Evolutionary conservation across 1,140 invertebrate species (phyloP).

Genomic region (Scaptodrosophila lebanonensis): DNA sequence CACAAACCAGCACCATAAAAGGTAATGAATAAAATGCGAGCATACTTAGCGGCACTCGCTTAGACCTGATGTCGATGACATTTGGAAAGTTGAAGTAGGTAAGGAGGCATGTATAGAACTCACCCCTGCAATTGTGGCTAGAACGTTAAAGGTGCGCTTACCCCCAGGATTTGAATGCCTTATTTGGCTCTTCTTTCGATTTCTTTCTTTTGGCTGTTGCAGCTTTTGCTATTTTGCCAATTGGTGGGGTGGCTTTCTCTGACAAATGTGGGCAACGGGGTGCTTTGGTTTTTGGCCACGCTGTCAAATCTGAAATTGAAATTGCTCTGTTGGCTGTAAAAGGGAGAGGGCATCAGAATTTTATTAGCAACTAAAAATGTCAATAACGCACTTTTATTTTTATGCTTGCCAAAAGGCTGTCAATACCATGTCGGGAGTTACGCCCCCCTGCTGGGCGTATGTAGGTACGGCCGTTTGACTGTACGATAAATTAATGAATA

Average conservation of each 20-base stretch:
- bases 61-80: slow-evolving; percentile 10
- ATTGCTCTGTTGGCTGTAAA: slow-evolving; percentile 60
- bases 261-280: not conserved
- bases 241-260: slow-evolving; percentile 25
- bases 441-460: no score
- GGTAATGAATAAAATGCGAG: slow-evolving; percentile 54
- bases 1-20: no score
- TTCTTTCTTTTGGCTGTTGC: not conserved
- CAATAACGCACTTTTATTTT: slow-evolving; percentile 33
- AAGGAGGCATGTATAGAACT: not conserved
- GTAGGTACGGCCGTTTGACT: no score
- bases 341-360: no score
- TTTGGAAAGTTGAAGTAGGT: slow-evolving; percentile 30
- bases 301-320: slow-evolving; percentile 61
- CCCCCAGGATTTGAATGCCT: slow-evolving; percentile 42
- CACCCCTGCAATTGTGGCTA: no score
- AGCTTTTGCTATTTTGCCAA: slow-evolving; percentile 19
- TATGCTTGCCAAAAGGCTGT: no score
- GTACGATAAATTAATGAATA: slow-evolving; percentile 64
- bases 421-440: no score
- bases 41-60: slow-evolving; percentile 40
- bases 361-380: slow-evolving; percentile 47
- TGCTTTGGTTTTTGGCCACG: not conserved
- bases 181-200: slow-evolving; percentile 26
- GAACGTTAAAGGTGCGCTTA: slow-evolving; percentile 52